phyloP scores from a whole-genome alignment of 2,888 invertebrate genomes.

The Eutolmus rufibarbis region DNA sequence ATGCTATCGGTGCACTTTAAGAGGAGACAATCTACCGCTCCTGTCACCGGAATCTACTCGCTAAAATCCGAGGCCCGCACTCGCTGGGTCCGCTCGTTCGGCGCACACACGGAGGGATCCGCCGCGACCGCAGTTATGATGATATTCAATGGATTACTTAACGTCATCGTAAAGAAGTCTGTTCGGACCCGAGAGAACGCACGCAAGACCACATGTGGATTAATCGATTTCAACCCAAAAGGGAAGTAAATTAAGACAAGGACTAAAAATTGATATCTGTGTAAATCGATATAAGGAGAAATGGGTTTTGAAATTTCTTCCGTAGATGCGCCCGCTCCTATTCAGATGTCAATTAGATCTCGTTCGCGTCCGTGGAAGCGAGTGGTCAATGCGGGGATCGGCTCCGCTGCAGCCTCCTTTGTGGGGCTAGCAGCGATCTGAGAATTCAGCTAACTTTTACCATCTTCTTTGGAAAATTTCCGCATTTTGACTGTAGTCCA shows the following conservation, averaged over 20 bases:
- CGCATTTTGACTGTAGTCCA: not conserved
- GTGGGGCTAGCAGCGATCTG: not conserved
- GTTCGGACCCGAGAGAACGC: not conserved
- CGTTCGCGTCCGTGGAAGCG: not conserved
- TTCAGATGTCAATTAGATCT: slow-evolving; percentile 38
- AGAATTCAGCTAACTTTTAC: not conserved
- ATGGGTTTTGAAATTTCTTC: slow-evolving; percentile 12
- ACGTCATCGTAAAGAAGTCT: slow-evolving; percentile 41
- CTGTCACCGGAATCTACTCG: slow-evolving; percentile 17
- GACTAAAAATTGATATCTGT: slow-evolving; percentile 35
- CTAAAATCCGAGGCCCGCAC: not conserved
- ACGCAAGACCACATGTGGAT: slow-evolving; percentile 35
- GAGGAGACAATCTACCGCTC: slow-evolving; percentile 11
- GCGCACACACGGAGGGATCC: not conserved
- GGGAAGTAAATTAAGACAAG: slow-evolving; percentile 41
- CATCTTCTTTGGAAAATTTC: not conserved
- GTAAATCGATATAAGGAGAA: slow-evolving; percentile 35
- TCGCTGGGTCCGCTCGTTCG: not conserved
- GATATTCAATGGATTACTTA: slow-evolving; percentile 46
- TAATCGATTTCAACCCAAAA: slow-evolving; percentile 32
- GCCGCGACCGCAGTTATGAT: slow-evolving; percentile 40
- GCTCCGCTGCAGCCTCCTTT: not conserved
- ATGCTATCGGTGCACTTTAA: slow-evolving; percentile 14
- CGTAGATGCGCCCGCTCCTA: not conserved
- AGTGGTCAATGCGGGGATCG: not conserved